Base-by-base conservation (phyloP, 2,888 invertebrate species). In the Itoplectis maculator region DNA sequence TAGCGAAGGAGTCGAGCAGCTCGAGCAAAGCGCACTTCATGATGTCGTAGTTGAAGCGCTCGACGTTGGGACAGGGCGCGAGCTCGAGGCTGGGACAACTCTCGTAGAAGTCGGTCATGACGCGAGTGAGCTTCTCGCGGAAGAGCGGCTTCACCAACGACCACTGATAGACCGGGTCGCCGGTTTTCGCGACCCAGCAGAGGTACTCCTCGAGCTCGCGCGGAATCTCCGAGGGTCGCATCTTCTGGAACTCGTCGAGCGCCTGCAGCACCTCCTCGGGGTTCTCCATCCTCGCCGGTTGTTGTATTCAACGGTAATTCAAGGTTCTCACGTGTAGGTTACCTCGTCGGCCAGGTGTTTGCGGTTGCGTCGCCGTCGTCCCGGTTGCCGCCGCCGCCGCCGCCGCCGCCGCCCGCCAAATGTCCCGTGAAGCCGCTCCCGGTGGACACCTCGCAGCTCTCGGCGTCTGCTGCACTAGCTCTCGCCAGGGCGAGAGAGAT, bases 131-230 rank as follows among this genome's bases (percentile, higher is more conserved):
- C 93, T 98, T 98, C 91, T 97, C 96, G 86, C 97, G 95, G 92
- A 98, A 97, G 87, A 99, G 95, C 91, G 96, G 96, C 93, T 98
- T 98, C 68, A 98, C 95, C 85, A 96, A 94, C 59, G 96, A 94
- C 98, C 98, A 99, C 90, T 98, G 97, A 92, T 97, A 98, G 85
- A 98, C 95, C 47, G 98, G 97, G 93, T 98, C 98, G 85, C 99
- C 98, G 89, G 98, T 98, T 93, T 97, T 97, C 5, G 98, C 98
- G 87, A 99, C 97, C 94, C 96, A 97, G 87, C 95, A 95, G 86
- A 99, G 94, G 92, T 98, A 98, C 82, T 98, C 97, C 90, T 98
- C 98, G 81, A 99, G 94, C 91, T 97, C 96, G 84, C 96, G 95
- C 20, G 98, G 98, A 89, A 98, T 97, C 89, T 96, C 97, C 92